These are phyloP conservation scores for Parapristionchus giblindavisi DNA, from an alignment of 2,888 invertebrate species.

Conservation along the genomic window DNA sequence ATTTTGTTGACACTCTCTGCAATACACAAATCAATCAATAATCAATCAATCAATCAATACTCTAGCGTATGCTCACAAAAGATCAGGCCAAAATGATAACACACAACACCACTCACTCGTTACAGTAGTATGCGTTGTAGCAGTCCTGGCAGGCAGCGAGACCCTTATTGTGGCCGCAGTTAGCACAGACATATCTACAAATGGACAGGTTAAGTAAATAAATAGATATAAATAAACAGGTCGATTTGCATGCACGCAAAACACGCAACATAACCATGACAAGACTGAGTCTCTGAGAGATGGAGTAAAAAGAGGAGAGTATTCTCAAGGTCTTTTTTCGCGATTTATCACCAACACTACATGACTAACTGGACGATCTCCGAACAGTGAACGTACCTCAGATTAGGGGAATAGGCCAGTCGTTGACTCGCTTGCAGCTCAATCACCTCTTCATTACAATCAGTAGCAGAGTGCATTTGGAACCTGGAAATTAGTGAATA, in stretches of 20 bases:
- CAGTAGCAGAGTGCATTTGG: slow-evolving; percentile 70
- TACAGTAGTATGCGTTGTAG: slow-evolving; percentile 73
- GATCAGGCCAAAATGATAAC: neutral
- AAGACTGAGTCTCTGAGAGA: no score
- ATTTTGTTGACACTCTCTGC: slow-evolving; percentile 71
- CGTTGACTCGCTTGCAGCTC: slow-evolving; percentile 70
- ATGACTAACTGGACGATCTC: no score
- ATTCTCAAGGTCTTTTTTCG: no score
- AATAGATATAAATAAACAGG: neutral
- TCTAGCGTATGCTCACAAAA: neutral
- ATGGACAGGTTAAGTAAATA: neutral
- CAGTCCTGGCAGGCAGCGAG: slow-evolving; percentile 71
- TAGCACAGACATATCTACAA: slow-evolving; percentile 49
- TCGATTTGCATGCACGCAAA: neutral
- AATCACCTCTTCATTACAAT: slow-evolving; percentile 70
- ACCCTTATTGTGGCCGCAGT: slow-evolving; percentile 61
- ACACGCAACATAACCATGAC: no score
- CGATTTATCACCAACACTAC: no score
- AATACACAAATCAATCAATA: slow-evolving; percentile 29
- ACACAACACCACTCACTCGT: slow-evolving; percentile 67
- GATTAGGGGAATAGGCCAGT: slow-evolving; percentile 53
- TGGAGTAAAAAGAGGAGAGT: no score
- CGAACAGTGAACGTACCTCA: slow-evolving; percentile 37
- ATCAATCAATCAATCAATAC: neutral
- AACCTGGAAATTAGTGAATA: slow-evolving; percentile 67